A percentile compares a stretch with the other conserved stretches of the same genome.
Evolutionary conservation across 2,797 vertebrate species (phyloP).

Genomic region (Potorous gilbertii): DNA sequence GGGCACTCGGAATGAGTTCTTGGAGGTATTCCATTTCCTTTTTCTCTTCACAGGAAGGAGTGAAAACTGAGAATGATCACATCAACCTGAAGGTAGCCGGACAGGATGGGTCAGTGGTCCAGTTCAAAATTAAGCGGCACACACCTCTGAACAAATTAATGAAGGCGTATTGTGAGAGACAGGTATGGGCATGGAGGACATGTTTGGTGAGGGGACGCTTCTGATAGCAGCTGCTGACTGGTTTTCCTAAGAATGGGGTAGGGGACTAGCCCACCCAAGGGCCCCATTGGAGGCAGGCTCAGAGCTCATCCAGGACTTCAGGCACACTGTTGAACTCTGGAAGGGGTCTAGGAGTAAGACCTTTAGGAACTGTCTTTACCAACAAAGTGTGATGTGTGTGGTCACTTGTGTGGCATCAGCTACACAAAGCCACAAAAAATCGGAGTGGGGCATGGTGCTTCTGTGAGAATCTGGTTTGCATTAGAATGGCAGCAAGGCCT

Average conservation of each 20-base stretch:
- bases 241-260: no score
- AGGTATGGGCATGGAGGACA: slow-evolving; percentile 82
- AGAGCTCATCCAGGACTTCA: no score
- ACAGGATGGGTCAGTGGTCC: slow-evolving; percentile 93
- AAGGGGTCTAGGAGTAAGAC: no score
- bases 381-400: no score
- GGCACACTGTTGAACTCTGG: no score
- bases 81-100: slow-evolving; percentile 94
- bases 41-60: slow-evolving; percentile 87
- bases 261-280: neutral
- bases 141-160: slow-evolving; percentile 94
- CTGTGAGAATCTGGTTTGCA: neutral
- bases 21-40: fast-evolving
- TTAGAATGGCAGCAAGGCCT: neutral
- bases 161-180: slow-evolving; percentile 95
- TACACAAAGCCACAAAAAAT: no score
- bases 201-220: neutral
- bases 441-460: no score
- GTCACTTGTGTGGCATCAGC: no score
- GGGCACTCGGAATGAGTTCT: neutral
- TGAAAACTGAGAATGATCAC: slow-evolving; percentile 94
- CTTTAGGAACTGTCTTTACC: no score
- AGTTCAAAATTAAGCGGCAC: slow-evolving; percentile 95
- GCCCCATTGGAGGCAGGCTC: no score
- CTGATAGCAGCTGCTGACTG: neutral